Evolutionary conservation across 2,888 invertebrate genomes (phyloP), one percentile per base, ranked within the genome.

Genomic region (Lasius platythorax): DNA sequence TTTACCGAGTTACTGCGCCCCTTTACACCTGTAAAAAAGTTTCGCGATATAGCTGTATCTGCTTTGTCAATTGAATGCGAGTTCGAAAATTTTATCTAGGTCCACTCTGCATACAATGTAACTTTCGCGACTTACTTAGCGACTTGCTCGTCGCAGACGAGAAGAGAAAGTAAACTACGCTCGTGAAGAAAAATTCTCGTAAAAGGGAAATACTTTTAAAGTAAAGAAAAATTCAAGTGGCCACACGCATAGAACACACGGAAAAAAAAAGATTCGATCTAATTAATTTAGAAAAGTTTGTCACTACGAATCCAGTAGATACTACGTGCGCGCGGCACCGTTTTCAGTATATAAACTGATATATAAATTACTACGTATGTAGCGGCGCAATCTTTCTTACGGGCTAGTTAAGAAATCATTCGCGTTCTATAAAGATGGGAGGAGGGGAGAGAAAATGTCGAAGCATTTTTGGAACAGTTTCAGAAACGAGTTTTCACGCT

Each of bases 21-120:
- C 79, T 67, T 63, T 58, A 56, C 76, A 83, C 74, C 83, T 66
- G 82, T 68, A 58, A 64, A 84, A 50, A 90, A 88, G 83, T 90
- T 81, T 74, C 63, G 46, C 64, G 30, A 50, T 63, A 70, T 75
- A 43, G 56, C 67, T 75, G 76, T 85, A 72, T 81, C 70, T 61
- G 68, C 83, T 83, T 83, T 70, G 68, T 58, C 61, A 61, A 81
- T 74, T 61, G 79, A 61, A 61, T 33, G 61, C 74, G 58, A 79
- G 43, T 82, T 68, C 46, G 81, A 68, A 79, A 85, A 81, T 74
- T 50, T 81, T 74, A 61, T 72, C 61, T 61, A 28, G 18, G 12
- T 37, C 74, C 74, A 37, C 30, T 58, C 79, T 73, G 46, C 37
- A 61, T 61, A 74, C 46, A 73, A 73, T 33, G 61, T 37, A 46